Conservation (phyloP, 64 coral and sea anemone species). For the Acropora yongei region DNA sequence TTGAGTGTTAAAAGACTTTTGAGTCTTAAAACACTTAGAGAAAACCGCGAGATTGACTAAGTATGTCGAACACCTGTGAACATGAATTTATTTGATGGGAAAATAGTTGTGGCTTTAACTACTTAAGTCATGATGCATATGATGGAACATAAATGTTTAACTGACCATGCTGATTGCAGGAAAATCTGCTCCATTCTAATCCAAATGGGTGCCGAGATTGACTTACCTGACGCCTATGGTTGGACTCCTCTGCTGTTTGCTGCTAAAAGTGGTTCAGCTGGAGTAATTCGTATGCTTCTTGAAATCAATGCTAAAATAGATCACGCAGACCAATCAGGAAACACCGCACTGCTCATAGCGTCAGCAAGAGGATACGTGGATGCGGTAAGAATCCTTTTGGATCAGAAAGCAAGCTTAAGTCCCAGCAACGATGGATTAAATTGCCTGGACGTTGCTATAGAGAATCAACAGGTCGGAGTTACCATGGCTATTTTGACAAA, state of each 20-base stretch:
- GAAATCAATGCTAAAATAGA: slow-evolving; percentile 53
- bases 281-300: slow-evolving; percentile 30
- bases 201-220: slow-evolving; percentile 77
- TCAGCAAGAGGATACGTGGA: slow-evolving; percentile 59
- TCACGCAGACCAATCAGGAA: slow-evolving; percentile 54
- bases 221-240: slow-evolving; percentile 58
- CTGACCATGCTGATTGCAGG: slow-evolving; percentile 10
- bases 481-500: slow-evolving; percentile 74
- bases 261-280: slow-evolving; percentile 56
- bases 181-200: slow-evolving; percentile 68
- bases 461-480: slow-evolving; percentile 58
- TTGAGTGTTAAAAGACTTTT: no score
- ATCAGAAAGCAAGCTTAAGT: slow-evolving; percentile 49
- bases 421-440: slow-evolving; percentile 47
- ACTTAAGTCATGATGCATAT: no score
- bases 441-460: slow-evolving; percentile 75
- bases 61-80: background rate
- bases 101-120: no score
- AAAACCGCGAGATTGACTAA: no score
- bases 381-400: slow-evolving; percentile 65
- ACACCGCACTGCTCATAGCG: slow-evolving; percentile 78
- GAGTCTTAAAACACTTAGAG: no score
- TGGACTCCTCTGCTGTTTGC: slow-evolving; percentile 84
- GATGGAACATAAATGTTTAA: background rate
- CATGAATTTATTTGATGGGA: no score